Evolutionary conservation across 2,113 vertebrate genomes (phyloP), one percentile per base, ranked within the genome.

Genomic region (Pelecanus crispus): DNA sequence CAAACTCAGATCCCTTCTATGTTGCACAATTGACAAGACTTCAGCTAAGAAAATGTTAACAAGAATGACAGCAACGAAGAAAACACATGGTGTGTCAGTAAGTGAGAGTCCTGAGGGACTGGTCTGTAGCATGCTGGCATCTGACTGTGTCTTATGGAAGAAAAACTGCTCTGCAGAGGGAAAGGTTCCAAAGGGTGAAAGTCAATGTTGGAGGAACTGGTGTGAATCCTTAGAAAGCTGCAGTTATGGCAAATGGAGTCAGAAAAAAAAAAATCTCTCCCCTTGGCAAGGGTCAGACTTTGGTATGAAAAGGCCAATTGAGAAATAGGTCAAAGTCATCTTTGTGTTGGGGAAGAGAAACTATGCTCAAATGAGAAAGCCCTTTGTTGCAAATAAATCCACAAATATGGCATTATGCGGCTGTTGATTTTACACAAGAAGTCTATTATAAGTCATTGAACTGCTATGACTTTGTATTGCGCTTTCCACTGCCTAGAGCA

Each of bases 21-120:
- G 19, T 49, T 58, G 55, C n/a, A 58, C 26, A 31, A 38, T 9
- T 79, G n/a, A 29, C 31, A 47, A 20, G 59, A 20, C 44, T 66
- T 81, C 66, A 67, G n/a, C 31, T 68, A 61, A 58, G 50, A 73
- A 38, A 24, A 56, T 2, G 2, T 19, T 50, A 24, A 25, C 31
- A 50, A 71, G 50, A 36, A 19, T 50, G 17, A 79, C 15, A 44
- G 42, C 42, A 38, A 34, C 0, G 2, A 71, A 20, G 42, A 22
- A 63, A 63, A 50, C 4, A 7, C 3, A 0, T 26, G 29, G 4
- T 34, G 21, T 3, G 7, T n/a, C 5, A 3, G 6, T 21, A n/a
- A 89, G 19, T 4, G 9, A 79, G 9, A 6, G 11, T 75, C 40
- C 34, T 14, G 36, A 32, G 11, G 45, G 19, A 45, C 12, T 75